Evolutionary conservation across 2,797 vertebrate species (phyloP), one percentile per base, ranked within the genome.

Genomic region (Sebastes reedi): DNA sequence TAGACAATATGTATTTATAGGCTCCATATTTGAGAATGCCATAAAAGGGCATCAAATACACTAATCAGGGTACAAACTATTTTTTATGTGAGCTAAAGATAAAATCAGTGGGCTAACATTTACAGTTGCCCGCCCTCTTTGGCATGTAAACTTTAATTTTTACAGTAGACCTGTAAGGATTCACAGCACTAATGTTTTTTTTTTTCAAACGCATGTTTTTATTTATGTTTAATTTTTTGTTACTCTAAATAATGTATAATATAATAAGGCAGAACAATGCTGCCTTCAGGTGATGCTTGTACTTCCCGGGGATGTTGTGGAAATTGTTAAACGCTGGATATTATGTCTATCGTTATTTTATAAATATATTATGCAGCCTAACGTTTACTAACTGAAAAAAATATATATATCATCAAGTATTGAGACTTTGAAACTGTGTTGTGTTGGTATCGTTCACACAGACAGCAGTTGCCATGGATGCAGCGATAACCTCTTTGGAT

Each of bases 1-100:
- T 54, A 14, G 9, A 50, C 8, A 56, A 34, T 25, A 29, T 16
- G 6, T 69, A 56, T 67, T 39, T 68, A 66, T 67, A 72, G 6
- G 7, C 10, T 54, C 4, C 7, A 56, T 7, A 52, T 73, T 24
- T 42, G 1, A 65, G 2, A 62, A 6, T 24, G 3, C 30, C 67
- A 69, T 39, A 42, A 52, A 79, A 74, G 46, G 42, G 3, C 55
- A 62, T 10, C 30, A 55, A 8, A 67, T 13, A 12, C 8, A 50
- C 7, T 10, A 2, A 52, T 75, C 61, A 10, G 1, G 34, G 75
- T 32, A 4, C 2, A 8, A 34, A 25, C 67, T 82, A 70, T 88
- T 79, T 85, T 85, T 76, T 69, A 72, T 55, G 1, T 30, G 13
- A 22, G 20, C 30, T 72, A 67, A 83, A 82, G n/a, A 76, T 85